Base-by-base conservation (phyloP, 2,113 vertebrate genomes). In the Crypturellus undulatus region DNA sequence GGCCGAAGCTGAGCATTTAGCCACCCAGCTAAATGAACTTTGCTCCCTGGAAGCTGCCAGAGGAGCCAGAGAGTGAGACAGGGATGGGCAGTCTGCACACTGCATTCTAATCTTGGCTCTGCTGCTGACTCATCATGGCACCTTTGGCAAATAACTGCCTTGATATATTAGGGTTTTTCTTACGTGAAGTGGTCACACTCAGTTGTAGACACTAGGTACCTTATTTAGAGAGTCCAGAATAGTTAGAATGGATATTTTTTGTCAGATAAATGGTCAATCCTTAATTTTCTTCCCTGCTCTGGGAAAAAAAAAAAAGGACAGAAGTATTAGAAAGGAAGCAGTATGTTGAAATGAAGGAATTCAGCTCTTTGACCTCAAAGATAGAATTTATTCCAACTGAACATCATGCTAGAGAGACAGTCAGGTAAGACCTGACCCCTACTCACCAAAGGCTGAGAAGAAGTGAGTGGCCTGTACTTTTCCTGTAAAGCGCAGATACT, bases 1-100 rank as follows among this genome's bases (percentile, higher is more conserved):
- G 79, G 79, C 88, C 73, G 76, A 30, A 87, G 49, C 5, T 36
- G 59, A 82, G 72, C 83, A 24, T 67, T 90, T 86, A 84, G 49
- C 85, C 51, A 12, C 83, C 42, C 9, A 36, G 36, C 47, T 22
- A 62, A 40, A 17, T 79, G 96, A 65, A 14, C 43, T 77, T 49
- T 19, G 6, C 40, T 96, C 85, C 88, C 93, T 45, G 85, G 45
- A 51, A 63, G 84, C 77, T 88, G 87, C 79, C 28, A 73, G 56
- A 84, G 77, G 68, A 84, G 7, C 58, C 40, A 38, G 69, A 7
- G 79, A 70, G 84, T 68, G 26, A 73, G 10, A 0, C 5, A 12
- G 38, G 82, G 49, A 19, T 22, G 85, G 90, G 87, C 87, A 82
- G 82, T 45, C 60, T 67, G 79, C 60, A 6, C 36, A 0, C 59